phyloP scores from a whole-genome alignment of 2,888 invertebrate genomes.

The Metellina segmentata region DNA sequence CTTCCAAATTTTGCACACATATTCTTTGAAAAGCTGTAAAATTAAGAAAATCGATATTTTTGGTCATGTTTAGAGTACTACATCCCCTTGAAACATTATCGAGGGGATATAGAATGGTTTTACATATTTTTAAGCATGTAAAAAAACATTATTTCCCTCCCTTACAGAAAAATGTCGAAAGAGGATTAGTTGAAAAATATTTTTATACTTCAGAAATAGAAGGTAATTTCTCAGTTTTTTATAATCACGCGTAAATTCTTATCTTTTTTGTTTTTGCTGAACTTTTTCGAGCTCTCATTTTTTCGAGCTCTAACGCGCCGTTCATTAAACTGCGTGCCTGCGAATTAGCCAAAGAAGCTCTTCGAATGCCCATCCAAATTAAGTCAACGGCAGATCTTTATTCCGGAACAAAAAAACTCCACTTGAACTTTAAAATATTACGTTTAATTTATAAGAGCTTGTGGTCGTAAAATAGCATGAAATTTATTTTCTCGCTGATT shows the following conservation, averaged over 20 bases:
- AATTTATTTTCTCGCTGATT: not conserved
- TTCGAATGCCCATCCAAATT: constrained; percentile 6
- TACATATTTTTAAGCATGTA: no score
- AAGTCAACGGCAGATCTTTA: not conserved
- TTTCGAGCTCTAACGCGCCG: not conserved
- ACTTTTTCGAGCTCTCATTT: not conserved
- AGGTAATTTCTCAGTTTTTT: not conserved
- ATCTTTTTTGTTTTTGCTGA: not conserved
- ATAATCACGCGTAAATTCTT: not conserved
- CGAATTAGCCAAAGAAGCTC: constrained; percentile 10
- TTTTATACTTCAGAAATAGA: no score
- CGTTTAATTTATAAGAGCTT: constrained; percentile 4
- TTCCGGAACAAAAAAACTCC: not conserved
- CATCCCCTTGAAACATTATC: no score
- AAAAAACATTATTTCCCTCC: no score
- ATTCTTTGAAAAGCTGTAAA: no score
- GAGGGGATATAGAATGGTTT: no score
- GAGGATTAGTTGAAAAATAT: no score
- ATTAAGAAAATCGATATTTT: no score
- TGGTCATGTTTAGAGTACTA: no score
- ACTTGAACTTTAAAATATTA: constrained; percentile 7
- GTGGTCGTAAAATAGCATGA: constrained; percentile 2
- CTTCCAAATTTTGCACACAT: no score
- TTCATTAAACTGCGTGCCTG: not conserved
- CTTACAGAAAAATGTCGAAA: no score